Evolutionary conservation across 1,140 invertebrate species (phyloP).

Genomic region (Meloidogyne chitwoodi): DNA sequence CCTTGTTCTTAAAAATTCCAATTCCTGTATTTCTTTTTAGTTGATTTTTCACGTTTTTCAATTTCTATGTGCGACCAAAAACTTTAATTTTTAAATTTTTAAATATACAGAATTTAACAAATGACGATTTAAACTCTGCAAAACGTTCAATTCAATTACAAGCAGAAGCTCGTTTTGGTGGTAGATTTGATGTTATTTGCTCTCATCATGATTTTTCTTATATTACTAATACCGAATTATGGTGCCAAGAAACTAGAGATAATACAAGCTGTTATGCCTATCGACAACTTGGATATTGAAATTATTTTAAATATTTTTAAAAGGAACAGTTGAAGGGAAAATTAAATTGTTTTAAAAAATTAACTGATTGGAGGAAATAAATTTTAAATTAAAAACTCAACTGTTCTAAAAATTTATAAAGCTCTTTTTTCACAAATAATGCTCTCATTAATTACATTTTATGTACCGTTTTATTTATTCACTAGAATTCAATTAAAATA

Average conservation of each 20-base stretch:
- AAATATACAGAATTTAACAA: constrained; percentile 33
- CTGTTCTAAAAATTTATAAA: constrained; percentile 72
- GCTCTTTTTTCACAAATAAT: constrained; percentile 85
- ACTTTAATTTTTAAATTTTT: background rate
- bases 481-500: background rate
- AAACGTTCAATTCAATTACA: constrained; percentile 43
- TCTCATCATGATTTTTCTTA: constrained; percentile 38
- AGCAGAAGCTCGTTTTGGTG: constrained; percentile 47
- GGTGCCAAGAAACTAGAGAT: constrained; percentile 36
- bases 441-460: constrained; percentile 64
- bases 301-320: background rate
- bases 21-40: too few relatives aligned
- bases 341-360: too few relatives aligned
- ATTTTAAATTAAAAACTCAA: background rate
- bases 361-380: too few relatives aligned
- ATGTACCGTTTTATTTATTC: background rate
- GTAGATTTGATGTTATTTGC: constrained; percentile 47
- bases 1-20: too few relatives aligned
- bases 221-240: constrained; percentile 44
- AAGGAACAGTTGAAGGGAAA: background rate
- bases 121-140: constrained; percentile 39
- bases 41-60: too few relatives aligned
- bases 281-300: constrained; percentile 33
- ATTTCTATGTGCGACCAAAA: too few relatives aligned
- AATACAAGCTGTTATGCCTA: constrained; percentile 44